phyloP scores from a whole-genome alignment of 2,888 invertebrate species.

The Drosophila macrospina region DNA sequence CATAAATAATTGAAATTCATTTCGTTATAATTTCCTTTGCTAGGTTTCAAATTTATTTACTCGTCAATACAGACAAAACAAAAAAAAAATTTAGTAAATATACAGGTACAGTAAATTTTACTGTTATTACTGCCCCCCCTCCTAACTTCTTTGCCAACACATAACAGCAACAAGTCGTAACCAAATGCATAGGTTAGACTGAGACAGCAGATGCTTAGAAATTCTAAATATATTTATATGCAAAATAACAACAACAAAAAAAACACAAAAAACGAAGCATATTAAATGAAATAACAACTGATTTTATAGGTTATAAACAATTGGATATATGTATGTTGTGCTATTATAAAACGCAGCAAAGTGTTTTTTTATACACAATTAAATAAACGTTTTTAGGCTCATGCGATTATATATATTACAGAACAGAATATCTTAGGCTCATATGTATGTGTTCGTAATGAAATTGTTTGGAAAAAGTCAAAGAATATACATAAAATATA shows the following conservation, averaged over 20 bases:
- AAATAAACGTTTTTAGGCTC: conserved; percentile 32
- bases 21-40: conserved; percentile 47
- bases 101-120: conserved; percentile 40
- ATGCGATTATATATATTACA: conserved; percentile 25
- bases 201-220: conserved; percentile 41
- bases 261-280: neutral
- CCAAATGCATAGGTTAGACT: conserved; percentile 36
- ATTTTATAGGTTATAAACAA: conserved; percentile 60
- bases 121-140: conserved; percentile 40
- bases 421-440: conserved; percentile 27
- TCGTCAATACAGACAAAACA: conserved; percentile 19
- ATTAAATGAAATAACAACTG: conserved; percentile 24
- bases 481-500: conserved; percentile 12
- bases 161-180: neutral
- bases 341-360: conserved; percentile 29
- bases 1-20: conserved; percentile 38
- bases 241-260: neutral
- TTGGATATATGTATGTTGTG: conserved; percentile 49
- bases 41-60: conserved; percentile 59
- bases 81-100: conserved; percentile 31
- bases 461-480: conserved; percentile 29
- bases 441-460: conserved; percentile 17
- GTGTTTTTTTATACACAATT: conserved; percentile 30
- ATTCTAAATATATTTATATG: conserved; percentile 26
- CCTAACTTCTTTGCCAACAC: neutral